Conservation (phyloP, 2,888 invertebrate genomes). For the Cataglyphis livida region DNA sequence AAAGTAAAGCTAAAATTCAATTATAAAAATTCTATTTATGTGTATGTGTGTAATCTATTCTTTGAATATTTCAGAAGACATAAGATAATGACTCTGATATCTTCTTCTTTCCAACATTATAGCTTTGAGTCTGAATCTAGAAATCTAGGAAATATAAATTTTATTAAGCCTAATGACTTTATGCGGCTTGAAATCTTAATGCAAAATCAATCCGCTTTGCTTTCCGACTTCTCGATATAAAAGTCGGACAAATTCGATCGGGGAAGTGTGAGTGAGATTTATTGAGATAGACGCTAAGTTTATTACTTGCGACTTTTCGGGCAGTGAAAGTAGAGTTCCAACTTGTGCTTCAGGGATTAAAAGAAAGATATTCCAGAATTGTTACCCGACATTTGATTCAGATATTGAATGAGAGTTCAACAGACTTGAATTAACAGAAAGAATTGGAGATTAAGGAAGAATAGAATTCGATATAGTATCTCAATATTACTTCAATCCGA, state of each 20-base stretch:
- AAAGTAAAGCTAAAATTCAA: slow-evolving; percentile 1
- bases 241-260: background rate
- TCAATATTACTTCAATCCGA: background rate
- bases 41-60: background rate
- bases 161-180: slow-evolving; percentile 10
- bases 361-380: slow-evolving; percentile 49
- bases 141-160: background rate
- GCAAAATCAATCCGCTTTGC: slow-evolving; percentile 26
- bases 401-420: slow-evolving; percentile 42
- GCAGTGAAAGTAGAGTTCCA: slow-evolving; percentile 46
- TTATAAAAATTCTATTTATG: background rate
- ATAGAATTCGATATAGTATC: background rate
- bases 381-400: slow-evolving; percentile 42
- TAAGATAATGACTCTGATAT: background rate
- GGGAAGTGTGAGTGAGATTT: slow-evolving; percentile 30
- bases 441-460: slow-evolving; percentile 28
- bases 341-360: slow-evolving; percentile 22
- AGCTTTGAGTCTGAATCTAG: background rate
- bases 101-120: background rate
- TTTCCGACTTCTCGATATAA: background rate
- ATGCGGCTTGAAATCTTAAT: slow-evolving; percentile 16
- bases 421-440: slow-evolving; percentile 13
- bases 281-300: slow-evolving; percentile 38
- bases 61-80: background rate
- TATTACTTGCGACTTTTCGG: slow-evolving; percentile 52